Conservation (phyloP, 2,888 invertebrate genomes). For the Malthinus seriepunctatus region DNA sequence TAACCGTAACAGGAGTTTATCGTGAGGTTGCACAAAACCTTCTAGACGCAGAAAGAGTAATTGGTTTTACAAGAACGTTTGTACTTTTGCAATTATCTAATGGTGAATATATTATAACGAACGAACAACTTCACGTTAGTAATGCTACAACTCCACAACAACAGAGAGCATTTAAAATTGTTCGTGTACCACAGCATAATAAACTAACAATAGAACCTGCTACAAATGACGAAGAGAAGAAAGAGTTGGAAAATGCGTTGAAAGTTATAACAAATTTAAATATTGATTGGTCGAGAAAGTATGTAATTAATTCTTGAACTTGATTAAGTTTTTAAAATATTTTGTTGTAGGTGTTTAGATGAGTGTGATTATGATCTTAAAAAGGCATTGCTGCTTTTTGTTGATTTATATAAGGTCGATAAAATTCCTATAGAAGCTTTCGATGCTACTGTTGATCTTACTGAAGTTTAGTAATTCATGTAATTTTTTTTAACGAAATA, state of each 20-base stretch:
- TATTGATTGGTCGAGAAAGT: constrained; percentile 48
- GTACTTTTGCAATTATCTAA: constrained; percentile 56
- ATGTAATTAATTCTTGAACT: constrained; percentile 18
- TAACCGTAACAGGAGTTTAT: constrained; percentile 68
- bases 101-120: constrained; percentile 64
- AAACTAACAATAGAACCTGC: constrained; percentile 33
- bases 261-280: constrained; percentile 44
- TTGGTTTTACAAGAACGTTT: constrained; percentile 64
- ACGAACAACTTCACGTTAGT: constrained; percentile 69
- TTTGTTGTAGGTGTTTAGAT: constrained; percentile 62
- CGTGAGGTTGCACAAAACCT: constrained; percentile 60
- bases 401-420: constrained; percentile 48
- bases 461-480: too few species aligned
- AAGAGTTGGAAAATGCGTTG: constrained; percentile 41
- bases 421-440: constrained; percentile 47
- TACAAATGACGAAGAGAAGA: constrained; percentile 38
- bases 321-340: background rate
- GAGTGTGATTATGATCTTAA: constrained; percentile 67
- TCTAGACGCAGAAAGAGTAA: constrained; percentile 56
- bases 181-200: constrained; percentile 29
- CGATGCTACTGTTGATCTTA: too few species aligned
- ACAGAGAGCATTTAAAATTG: constrained; percentile 40
- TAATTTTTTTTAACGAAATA: too few species aligned
- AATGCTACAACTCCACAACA: constrained; percentile 47
- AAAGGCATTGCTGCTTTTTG: constrained; percentile 57